Evolutionary conservation across 1,140 invertebrate species (phyloP).

Genomic region (Eciton burchellii): DNA sequence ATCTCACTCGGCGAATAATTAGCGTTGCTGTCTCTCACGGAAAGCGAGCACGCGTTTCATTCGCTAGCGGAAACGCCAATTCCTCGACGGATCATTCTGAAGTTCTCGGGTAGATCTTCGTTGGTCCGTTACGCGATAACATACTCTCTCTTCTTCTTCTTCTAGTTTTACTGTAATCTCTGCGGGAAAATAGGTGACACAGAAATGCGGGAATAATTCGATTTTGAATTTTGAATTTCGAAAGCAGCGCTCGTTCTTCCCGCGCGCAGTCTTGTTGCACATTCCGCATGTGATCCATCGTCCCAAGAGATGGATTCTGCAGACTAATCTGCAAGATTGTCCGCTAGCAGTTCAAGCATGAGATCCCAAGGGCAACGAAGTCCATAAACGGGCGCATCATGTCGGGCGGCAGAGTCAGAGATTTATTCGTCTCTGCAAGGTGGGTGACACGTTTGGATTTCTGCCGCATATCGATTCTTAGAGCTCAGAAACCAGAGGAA

Average conservation of each 20-base stretch:
- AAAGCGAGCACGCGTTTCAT: slow-evolving; percentile 37
- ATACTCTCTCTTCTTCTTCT: not conserved
- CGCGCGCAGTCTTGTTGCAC: slow-evolving; percentile 6
- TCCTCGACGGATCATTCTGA: not conserved
- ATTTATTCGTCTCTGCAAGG: too few species aligned
- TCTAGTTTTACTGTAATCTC: not conserved
- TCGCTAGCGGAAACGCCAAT: not conserved
- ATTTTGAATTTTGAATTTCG: slow-evolving; percentile 41
- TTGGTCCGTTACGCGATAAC: not conserved
- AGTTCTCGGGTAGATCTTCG: not conserved
- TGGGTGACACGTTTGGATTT: too few species aligned
- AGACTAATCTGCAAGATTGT: too few species aligned
- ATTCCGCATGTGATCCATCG: slow-evolving; percentile 14
- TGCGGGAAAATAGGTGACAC: not conserved
- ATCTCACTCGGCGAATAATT: slow-evolving; percentile 71
- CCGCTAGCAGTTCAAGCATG: slow-evolving; percentile 29
- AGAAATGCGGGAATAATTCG: not conserved
- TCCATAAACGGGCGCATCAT: too few species aligned
- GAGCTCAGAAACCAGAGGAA: too few species aligned
- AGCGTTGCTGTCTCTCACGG: slow-evolving; percentile 57
- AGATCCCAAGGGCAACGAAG: too few species aligned
- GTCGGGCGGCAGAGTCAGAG: too few species aligned
- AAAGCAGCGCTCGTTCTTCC: slow-evolving; percentile 4
- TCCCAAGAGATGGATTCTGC: slow-evolving; percentile 33
- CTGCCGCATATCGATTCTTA: too few species aligned